These are phyloP conservation scores for Drosophila yakuba DNA, from an alignment of 1,140 invertebrate species.

Conservation along the genomic window DNA sequence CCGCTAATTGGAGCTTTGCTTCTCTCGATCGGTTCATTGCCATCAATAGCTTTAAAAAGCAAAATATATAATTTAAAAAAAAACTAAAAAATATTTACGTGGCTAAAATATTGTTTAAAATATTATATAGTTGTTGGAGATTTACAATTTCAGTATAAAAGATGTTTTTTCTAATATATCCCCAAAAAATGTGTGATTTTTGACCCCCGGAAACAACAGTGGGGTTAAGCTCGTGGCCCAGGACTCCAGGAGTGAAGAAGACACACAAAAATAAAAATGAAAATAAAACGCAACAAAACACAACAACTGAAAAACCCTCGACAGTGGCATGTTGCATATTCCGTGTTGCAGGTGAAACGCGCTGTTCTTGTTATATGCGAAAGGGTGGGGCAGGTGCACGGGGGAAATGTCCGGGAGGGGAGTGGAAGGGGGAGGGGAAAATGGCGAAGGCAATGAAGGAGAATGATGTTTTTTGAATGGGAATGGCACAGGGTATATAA, in stretches of 20 bases:
- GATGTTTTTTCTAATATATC: background rate
- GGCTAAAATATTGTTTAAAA: background rate
- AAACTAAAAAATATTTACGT: background rate
- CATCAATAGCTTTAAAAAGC: background rate
- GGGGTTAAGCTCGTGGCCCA: conserved; percentile 31
- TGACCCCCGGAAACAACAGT: background rate
- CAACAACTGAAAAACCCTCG: conserved; percentile 39
- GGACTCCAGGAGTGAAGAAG: conserved; percentile 23
- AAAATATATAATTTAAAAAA: background rate
- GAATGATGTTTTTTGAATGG: conserved; percentile 48
- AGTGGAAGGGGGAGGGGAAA: background rate
- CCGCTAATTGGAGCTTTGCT: background rate
- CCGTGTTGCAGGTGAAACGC: conserved; percentile 65
- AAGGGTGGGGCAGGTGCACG: background rate
- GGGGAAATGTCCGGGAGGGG: background rate
- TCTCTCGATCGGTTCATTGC: background rate
- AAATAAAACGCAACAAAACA: conserved; percentile 1
- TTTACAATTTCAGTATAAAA: background rate
- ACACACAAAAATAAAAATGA: conserved; percentile 31
- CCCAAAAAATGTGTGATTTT: background rate
- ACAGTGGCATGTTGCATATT: conserved; percentile 57
- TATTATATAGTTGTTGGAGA: background rate
- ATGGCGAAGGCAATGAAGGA: conserved; percentile 31
- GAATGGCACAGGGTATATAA: conserved; percentile 10
- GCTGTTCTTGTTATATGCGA: background rate